Evolutionary conservation across 2,888 invertebrate genomes (phyloP), one percentile per base, ranked within the genome.

Genomic region (Myopa testacea): DNA sequence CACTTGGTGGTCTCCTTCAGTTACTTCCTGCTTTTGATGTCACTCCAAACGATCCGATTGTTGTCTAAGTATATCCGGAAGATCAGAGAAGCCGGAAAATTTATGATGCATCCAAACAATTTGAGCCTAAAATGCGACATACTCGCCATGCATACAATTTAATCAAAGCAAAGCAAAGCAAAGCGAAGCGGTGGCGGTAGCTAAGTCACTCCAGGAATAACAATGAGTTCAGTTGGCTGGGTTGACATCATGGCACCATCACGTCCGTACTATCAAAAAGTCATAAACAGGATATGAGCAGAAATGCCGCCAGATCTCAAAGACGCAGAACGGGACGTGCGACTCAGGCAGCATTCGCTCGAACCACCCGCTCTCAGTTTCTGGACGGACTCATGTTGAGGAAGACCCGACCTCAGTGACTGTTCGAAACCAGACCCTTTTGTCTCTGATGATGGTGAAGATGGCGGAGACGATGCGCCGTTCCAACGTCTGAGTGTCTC

Each of bases 281-380:
- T 77, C 80, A 80, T 80, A 78, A 79, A 80, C 79, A 79, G 80
- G 80, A 80, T 78, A 79, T 76, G 78, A 79, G 80, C 74, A 63
- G 76, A 76, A 76, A 73, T 63, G 58, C 79, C 80, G 79, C 45
- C 72, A 62, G 58, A 1, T n/a, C 16, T 34, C 34, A 26, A 10
- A 26, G 37, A 73, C 26, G 40, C 58, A 40, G n/a, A 37, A 58
- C 45, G 38, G 10, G 75, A 4, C 68, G n/a, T 12, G 60, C 19
- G 16, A 52, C 65, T 12, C 6, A 1, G 19, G 52, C 52, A 45
- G 19, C 26, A 55, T 4, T 34, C 4, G 12, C 14, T 37, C 40
- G 62, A 60, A 3, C 63, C 73, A 74, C 74, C 74, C 74, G 73
- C 73, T 63, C 45, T 45, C 45, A 45, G 7, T 8, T 45, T n/a